phyloP scores from a whole-genome alignment of 2,113 vertebrate genomes.

The Sitta europaea region DNA sequence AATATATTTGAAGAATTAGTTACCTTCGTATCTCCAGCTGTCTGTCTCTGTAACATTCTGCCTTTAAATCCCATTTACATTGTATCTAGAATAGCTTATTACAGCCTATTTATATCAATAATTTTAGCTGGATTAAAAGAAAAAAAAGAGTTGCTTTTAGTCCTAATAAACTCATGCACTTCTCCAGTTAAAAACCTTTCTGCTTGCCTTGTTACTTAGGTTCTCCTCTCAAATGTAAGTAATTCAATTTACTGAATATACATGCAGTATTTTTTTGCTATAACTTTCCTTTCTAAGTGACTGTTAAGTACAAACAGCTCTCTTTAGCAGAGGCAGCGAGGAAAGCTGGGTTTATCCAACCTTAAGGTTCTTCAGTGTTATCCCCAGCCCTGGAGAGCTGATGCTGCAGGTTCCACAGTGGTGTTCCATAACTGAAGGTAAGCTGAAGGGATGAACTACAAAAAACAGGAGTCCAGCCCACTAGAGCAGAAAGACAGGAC shows the following conservation, averaged over 20 bases:
- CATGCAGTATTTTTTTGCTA: background rate
- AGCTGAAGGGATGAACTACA: background rate
- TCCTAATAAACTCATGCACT: conserved; percentile 61
- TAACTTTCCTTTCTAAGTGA: background rate
- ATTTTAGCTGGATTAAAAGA: conserved; percentile 51
- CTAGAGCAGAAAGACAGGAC: background rate
- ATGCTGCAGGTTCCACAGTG: background rate
- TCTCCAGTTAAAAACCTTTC: conserved; percentile 27
- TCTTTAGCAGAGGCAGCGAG: background rate
- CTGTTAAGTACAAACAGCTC: background rate
- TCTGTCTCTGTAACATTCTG: conserved; percentile 21
- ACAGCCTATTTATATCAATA: conserved; percentile 50
- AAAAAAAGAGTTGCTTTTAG: conserved; percentile 4
- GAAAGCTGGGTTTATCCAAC: background rate
- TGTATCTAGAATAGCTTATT: conserved; percentile 33
- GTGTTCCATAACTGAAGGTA: background rate
- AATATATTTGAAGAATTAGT: conserved; percentile 58
- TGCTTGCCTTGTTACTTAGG: background rate
- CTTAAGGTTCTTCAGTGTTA: background rate
- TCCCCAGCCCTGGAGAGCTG: background rate
- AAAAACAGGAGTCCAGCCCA: background rate
- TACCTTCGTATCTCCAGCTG: background rate
- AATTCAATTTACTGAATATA: background rate
- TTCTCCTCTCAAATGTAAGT: background rate
- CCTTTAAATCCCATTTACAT: conserved; percentile 1